A percentile compares a stretch with the other conserved stretches of the same genome.
phyloP scores from a whole-genome alignment of 2,113 vertebrate genomes.

The Agapornis roseicollis region DNA sequence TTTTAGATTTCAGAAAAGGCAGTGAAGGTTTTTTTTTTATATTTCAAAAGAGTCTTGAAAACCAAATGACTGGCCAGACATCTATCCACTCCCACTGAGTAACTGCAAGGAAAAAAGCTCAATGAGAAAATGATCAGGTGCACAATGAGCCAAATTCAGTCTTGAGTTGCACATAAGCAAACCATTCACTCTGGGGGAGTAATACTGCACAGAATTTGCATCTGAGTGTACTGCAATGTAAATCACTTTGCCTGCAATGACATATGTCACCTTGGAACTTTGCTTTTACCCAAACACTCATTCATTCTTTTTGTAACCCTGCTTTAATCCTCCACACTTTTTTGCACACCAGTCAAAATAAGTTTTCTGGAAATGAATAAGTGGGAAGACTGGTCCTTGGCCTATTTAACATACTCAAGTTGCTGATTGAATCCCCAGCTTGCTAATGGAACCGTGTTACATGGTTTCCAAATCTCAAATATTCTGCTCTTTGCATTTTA shows the following conservation, averaged over 20 bases:
- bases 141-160: slow-evolving; percentile 23
- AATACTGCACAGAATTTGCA: slow-evolving; percentile 29
- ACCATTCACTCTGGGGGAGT: slow-evolving; percentile 20
- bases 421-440: slow-evolving; percentile 13
- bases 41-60: background rate
- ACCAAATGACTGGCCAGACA: background rate
- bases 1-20: background rate
- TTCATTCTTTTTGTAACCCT: slow-evolving; percentile 17
- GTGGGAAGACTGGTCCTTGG: background rate
- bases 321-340: slow-evolving; percentile 37
- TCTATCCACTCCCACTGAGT: background rate
- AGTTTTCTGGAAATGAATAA: slow-evolving; percentile 34
- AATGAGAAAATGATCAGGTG: slow-evolving; percentile 26
- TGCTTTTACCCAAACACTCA: slow-evolving; percentile 39
- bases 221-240: slow-evolving; percentile 26
- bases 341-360: slow-evolving; percentile 40
- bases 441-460: slow-evolving; percentile 7
- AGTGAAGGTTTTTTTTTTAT: background rate
- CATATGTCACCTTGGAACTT: slow-evolving; percentile 27
- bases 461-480: background rate
- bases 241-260: slow-evolving; percentile 44
- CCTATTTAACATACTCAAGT: background rate
- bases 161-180: slow-evolving; percentile 5
- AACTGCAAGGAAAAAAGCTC: background rate
- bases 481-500: slow-evolving; percentile 31